A percentile compares a stretch with the other conserved stretches of the same genome.
These are phyloP conservation scores for Protobothrops flavoviridis DNA, from an alignment of 2,113 vertebrate species.

Conservation along the genomic window DNA sequence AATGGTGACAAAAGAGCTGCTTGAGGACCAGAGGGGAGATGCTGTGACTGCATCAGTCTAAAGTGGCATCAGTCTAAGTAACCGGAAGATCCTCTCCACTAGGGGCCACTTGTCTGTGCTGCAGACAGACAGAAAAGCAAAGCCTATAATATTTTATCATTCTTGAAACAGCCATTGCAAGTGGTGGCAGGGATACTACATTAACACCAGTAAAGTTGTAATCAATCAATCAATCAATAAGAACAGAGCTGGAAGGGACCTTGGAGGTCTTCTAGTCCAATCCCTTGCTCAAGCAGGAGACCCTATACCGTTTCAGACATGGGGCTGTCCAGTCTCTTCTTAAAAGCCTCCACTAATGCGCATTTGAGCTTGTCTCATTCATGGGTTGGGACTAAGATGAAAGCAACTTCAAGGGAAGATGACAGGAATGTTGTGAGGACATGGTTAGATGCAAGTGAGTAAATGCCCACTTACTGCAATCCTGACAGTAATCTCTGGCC, in stretches of 20 bases:
- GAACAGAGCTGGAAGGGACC: neutral
- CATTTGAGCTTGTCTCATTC: neutral
- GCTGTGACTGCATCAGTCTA: neutral
- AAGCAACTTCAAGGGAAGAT: neutral
- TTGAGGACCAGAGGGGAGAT: neutral
- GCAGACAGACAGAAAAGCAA: neutral
- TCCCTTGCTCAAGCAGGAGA: neutral
- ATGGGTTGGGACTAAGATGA: neutral
- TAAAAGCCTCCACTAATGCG: neutral
- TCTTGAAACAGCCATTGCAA: neutral
- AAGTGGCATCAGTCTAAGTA: neutral
- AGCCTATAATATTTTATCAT: neutral
- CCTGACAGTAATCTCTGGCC: neutral
- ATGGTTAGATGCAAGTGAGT: neutral
- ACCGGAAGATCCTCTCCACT: neutral
- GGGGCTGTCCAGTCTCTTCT: neutral
- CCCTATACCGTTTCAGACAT: neutral
- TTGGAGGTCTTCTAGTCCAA: neutral
- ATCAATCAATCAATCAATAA: neutral
- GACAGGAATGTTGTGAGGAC: neutral
- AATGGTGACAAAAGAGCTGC: neutral
- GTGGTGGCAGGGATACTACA: neutral
- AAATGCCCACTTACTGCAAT: neutral
- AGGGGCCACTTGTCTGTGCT: neutral
- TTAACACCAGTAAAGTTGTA: neutral